Evolutionary conservation across 2,888 invertebrate species (phyloP), one percentile per base, ranked within the genome.

Genomic region (Calameuta idolon): DNA sequence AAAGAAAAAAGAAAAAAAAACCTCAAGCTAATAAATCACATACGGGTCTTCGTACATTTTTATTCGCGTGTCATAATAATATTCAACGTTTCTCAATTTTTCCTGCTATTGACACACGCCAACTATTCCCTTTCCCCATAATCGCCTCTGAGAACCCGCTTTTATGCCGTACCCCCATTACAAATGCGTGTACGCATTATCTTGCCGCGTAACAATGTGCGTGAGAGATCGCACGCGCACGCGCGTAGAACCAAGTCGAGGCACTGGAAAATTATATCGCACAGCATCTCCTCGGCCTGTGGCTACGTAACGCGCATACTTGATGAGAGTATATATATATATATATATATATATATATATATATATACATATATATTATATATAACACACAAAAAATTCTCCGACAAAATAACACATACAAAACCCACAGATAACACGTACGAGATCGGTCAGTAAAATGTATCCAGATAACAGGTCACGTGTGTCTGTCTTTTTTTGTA

Each of bases 241-340:
- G 30, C 40, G 79, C 73, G 74, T 76, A 79, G 82, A 82, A 82
- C 84, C 83, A 83, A 80, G 80, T 78, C 74, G n/a, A 74, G 77
- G 31, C 83, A 83, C 82, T 84, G 84, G 87, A 87, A 89, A 89
- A 89, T 87, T 85, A 86, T 89, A 88, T 89, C 88, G 86, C 86
- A 85, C 83, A 80, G 85, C 84, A 89, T 88, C 86, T 87, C 85
- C 84, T 81, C 79, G 82, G 82, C 75, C 82, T 80, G 77, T 78
- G 77, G 80, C 80, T 87, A 88, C 87, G 87, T 86, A 85, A 85
- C 83, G 81, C 83, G 88, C 86, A 90, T 90, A 89, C 87, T 81
- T 88, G 87, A 90, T 86, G 87, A 89, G 85, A 79, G 82, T 40
- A 37, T 40, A 40, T 1, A 15, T 4, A 79, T 79, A 81, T 80